phyloP scores from a whole-genome alignment of 2,888 invertebrate genomes.

The Lasioglossum leucozonium region DNA sequence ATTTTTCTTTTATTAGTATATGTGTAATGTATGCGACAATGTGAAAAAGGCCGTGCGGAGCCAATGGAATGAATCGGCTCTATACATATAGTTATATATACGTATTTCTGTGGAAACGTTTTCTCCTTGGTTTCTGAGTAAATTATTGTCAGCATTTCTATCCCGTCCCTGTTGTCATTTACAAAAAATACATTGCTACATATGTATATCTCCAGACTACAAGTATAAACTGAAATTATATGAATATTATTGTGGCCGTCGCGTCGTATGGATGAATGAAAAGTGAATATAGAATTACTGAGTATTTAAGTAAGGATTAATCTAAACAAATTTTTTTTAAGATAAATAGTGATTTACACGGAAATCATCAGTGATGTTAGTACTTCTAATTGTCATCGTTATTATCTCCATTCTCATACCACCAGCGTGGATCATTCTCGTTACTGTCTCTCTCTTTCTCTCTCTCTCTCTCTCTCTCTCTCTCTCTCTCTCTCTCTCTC shows the following conservation, averaged over 20 bases:
- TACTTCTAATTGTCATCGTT: conserved; percentile 30
- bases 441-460: neutral
- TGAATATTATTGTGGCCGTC: conserved; percentile 27
- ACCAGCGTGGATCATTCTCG: conserved; percentile 2
- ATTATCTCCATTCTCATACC: conserved; percentile 9
- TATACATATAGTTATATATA: conserved; percentile 30
- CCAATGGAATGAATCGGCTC: conserved; percentile 66
- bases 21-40: conserved; percentile 61
- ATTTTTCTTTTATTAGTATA: conserved; percentile 67
- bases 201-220: conserved; percentile 18
- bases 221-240: conserved; percentile 40
- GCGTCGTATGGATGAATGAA: conserved; percentile 21
- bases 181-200: conserved; percentile 44
- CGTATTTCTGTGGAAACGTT: conserved; percentile 42
- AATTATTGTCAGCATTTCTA: conserved; percentile 54
- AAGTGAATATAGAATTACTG: conserved; percentile 44
- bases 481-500: too few relatives aligned
- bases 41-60: conserved; percentile 49
- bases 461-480: too few relatives aligned
- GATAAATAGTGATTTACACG: conserved; percentile 12
- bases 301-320: conserved; percentile 11
- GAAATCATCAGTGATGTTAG: conserved; percentile 13
- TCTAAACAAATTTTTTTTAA: conserved; percentile 4
- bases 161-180: conserved; percentile 49
- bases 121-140: conserved; percentile 39